Evolutionary conservation across 2,113 vertebrate genomes (phyloP), one percentile per base, ranked within the genome.

Genomic region (Rhodinocichla rosea): DNA sequence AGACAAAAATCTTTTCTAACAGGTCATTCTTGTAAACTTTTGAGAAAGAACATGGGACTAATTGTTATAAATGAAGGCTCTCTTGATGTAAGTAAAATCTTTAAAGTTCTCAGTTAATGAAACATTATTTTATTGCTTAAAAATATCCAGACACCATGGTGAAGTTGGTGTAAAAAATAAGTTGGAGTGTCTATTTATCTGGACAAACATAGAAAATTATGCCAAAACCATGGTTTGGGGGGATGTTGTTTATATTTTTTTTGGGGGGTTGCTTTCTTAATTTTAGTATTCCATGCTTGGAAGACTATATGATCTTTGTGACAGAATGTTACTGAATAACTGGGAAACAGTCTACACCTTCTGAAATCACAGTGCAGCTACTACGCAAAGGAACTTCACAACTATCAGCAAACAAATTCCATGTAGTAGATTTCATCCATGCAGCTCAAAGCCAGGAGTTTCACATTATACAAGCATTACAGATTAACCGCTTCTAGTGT

Each of bases 1-100:
- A 87, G 90, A 67, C 13, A 30, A 55, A 55, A 87, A 74, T 94
- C 89, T 74, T 96, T 96, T 95, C 57, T 76, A 92, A 57, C 67
- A 99, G 99, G 99, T 96, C 99, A 99, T 95, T 99, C 99, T 65
- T 99, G 99, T 98, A 99, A 99, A 97, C 98, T 99, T 49, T 95
- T 99, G 96, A 99, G 98, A 87, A 99, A 99, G 98, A 99, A 99
- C 97, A 99, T 99, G 99, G 99, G 99, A 59, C 98, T 99, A 95
- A 98, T 99, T 55, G 99, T 99, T 92, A 98, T 99, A 90, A 99
- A 99, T 87, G 99, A 99, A 97, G 99, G 98, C 76, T 99, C 99
- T 39, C 98, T 99, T 76, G 99, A 99, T 87, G 99, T 99, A 98
- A 99, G 99, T 99, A 98, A 94, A 87, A 84, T 63, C 47, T 49